Percentiles rank a stretch among this genome's conserved stretches.
Conservation (phyloP, 2,113 vertebrate species). For the Clupea harengus region DNA sequence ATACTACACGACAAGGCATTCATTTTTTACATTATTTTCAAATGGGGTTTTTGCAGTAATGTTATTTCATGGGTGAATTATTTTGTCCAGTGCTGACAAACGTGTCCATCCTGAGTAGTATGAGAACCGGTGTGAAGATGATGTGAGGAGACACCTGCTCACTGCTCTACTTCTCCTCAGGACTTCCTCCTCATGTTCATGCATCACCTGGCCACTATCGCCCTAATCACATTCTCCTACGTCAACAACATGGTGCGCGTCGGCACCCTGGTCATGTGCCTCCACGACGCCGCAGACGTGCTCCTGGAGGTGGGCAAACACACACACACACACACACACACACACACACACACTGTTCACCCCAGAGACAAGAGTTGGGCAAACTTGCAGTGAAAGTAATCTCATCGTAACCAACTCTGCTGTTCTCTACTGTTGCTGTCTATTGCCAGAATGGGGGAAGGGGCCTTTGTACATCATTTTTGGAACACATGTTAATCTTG, state of each 20-base stretch:
- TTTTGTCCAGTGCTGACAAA: not conserved
- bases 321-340: not conserved
- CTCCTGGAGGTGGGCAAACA: conserved; percentile 86
- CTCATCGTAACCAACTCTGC: not conserved
- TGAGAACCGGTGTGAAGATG: not conserved
- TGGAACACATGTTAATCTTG: not conserved
- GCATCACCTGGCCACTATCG: conserved; percentile 86
- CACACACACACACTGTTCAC: not conserved
- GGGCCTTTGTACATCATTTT: too few relatives aligned
- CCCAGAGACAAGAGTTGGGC: too few relatives aligned
- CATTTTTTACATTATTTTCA: not conserved
- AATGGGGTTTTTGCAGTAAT: not conserved
- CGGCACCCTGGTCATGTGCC: conserved; percentile 87
- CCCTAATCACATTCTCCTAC: conserved; percentile 88
- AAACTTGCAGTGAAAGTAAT: not conserved
- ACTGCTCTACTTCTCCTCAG: conserved; percentile 65
- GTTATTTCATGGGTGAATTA: not conserved
- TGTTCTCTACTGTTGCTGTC: too few relatives aligned
- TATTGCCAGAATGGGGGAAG: too few relatives aligned
- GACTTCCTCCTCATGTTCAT: conserved; percentile 94
- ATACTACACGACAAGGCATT: not conserved
- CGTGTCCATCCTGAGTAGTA: not conserved
- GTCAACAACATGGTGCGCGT: conserved; percentile 93
- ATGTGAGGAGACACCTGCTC: not conserved
- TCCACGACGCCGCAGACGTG: conserved; percentile 86